Conservation (phyloP, 2,888 invertebrate genomes). For the Philereme transversata region DNA sequence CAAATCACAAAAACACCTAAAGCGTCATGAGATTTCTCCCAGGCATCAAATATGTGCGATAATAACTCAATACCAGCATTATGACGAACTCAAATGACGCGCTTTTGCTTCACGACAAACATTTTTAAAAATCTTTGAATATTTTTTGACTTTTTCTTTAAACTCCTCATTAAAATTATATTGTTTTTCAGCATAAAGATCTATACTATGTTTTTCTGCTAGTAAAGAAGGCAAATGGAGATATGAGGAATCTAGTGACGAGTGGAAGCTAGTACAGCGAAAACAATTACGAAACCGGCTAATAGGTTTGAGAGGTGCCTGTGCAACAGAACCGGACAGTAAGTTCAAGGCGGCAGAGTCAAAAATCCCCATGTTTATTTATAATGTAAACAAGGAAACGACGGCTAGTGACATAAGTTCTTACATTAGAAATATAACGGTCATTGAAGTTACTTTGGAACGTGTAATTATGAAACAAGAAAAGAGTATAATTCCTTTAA, state of each 20-base stretch:
- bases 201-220: too few species aligned
- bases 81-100: too few species aligned
- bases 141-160: too few species aligned
- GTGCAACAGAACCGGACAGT: not conserved
- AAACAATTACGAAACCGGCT: not conserved
- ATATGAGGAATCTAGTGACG: not conserved
- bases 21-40: too few species aligned
- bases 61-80: too few species aligned
- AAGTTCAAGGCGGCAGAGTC: not conserved
- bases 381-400: not conserved
- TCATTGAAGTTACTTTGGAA: constrained; percentile 11
- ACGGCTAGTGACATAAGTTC: constrained; percentile 1
- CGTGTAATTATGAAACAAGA: constrained; percentile 27
- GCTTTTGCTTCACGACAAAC: too few species aligned
- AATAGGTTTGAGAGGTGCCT: not conserved
- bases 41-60: too few species aligned
- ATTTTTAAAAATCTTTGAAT: too few species aligned
- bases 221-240: constrained; percentile 2
- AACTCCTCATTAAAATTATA: too few species aligned
- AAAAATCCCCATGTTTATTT: constrained; percentile 2
- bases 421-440: constrained; percentile 3
- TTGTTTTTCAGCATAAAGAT: too few species aligned
- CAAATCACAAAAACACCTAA: too few species aligned
- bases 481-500: constrained; percentile 22
- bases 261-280: constrained; percentile 4